Percentiles rank a stretch among this genome's conserved stretches.
These are phyloP conservation scores for Crocallis elinguaria DNA, from an alignment of 2,888 invertebrate species.

Conservation along the genomic window DNA sequence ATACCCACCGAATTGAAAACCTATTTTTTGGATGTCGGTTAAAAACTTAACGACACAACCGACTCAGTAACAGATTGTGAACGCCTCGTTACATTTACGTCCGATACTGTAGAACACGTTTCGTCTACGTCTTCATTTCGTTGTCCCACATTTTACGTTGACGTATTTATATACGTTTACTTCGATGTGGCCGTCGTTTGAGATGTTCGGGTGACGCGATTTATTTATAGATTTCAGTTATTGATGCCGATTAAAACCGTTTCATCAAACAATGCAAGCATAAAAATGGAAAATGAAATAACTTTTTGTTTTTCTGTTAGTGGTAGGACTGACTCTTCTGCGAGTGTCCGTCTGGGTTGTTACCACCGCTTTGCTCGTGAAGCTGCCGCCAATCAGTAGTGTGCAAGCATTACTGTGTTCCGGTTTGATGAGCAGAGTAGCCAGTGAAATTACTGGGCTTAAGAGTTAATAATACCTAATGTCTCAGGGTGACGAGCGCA, in stretches of 20 bases:
- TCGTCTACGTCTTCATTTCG: conserved; percentile 1
- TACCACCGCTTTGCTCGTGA: too few relatives aligned
- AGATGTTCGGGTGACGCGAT: conserved; percentile 3
- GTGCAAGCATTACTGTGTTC: too few relatives aligned
- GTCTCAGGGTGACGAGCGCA: too few relatives aligned
- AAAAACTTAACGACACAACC: neutral
- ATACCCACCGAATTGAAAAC: neutral
- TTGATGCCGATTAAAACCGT: neutral
- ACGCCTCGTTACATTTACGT: conserved; percentile 8
- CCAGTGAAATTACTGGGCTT: too few relatives aligned
- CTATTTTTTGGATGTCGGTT: neutral
- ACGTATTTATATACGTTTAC: neutral
- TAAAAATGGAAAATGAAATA: too few relatives aligned
- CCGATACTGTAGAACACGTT: neutral
- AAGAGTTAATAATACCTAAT: too few relatives aligned
- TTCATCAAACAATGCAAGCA: neutral
- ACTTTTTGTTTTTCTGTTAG: too few relatives aligned
- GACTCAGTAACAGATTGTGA: neutral
- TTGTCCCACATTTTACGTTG: conserved; percentile 1
- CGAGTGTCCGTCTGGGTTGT: too few relatives aligned
- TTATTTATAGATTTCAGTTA: conserved; percentile 8
- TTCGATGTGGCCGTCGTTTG: neutral
- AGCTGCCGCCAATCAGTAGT: too few relatives aligned
- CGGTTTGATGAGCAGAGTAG: too few relatives aligned
- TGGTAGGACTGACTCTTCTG: too few relatives aligned